Conservation (phyloP, 2,888 invertebrate genomes). For the Tortricodes alternella region DNA sequence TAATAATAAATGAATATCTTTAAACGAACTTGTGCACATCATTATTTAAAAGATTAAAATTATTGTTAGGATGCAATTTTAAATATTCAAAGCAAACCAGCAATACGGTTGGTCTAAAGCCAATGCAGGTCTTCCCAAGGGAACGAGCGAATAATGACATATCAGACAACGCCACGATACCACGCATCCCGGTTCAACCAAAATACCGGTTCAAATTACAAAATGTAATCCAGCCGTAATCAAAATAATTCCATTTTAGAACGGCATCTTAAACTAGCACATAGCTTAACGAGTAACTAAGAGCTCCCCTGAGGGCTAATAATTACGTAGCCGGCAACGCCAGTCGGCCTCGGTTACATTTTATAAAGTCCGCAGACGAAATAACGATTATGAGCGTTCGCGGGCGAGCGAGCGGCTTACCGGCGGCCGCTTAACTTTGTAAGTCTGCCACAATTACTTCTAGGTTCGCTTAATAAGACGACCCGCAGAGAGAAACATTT, state of each 20-base stretch:
- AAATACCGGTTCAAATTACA: constrained; percentile 25
- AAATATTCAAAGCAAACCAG: background rate
- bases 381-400: constrained; percentile 75
- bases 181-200: background rate
- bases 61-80: no score
- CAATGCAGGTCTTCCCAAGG: constrained; percentile 23
- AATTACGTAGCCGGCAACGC: constrained; percentile 41
- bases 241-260: constrained; percentile 19
- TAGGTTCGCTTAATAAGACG: constrained; percentile 70
- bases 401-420: constrained; percentile 64
- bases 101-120: constrained; percentile 5
- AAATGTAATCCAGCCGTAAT: constrained; percentile 17
- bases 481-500: constrained; percentile 57
- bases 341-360: constrained; percentile 62
- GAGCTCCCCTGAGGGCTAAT: constrained; percentile 38
- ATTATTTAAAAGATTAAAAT: no score
- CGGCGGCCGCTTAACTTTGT: constrained; percentile 73
- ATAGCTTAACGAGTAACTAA: constrained; percentile 30
- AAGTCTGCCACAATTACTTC: constrained; percentile 77
- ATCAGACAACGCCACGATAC: constrained; percentile 25
- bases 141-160: constrained; percentile 27
- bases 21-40: no score
- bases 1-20: no score
- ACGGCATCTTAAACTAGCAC: constrained; percentile 27
- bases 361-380: constrained; percentile 79